A percentile compares a stretch with the other conserved stretches of the same genome.
Evolutionary conservation across 1,140 invertebrate species (phyloP).

Genomic region (Lordiphosa collinella): DNA sequence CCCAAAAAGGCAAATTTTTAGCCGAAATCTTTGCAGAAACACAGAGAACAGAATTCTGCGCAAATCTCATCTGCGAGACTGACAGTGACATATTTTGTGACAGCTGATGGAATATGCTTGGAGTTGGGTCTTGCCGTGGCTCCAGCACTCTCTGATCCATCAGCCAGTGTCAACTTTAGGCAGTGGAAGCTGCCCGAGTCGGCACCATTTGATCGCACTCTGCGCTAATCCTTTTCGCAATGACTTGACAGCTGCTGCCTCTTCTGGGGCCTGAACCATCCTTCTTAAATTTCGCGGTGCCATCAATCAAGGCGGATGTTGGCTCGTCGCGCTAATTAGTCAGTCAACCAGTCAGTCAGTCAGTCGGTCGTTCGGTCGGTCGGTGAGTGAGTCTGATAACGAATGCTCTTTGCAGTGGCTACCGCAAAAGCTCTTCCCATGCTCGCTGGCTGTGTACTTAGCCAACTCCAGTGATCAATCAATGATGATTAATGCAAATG

Average conservation of each 20-base stretch:
- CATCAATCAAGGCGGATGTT: conserved; percentile 72
- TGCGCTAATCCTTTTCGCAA: conserved; percentile 78
- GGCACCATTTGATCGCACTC: conserved; percentile 74
- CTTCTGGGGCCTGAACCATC: conserved; percentile 29
- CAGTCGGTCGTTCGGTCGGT: conserved; percentile 33
- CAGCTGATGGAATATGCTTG: conserved; percentile 77
- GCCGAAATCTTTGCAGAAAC: conserved; percentile 26
- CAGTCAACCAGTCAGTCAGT: conserved; percentile 47
- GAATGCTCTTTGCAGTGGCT: conserved; percentile 43
- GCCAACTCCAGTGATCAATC: conserved; percentile 64
- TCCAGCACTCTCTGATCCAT: conserved; percentile 56
- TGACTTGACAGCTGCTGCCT: conserved; percentile 72
- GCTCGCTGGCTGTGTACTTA: conserved; percentile 49
- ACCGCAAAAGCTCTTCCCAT: conserved; percentile 25
- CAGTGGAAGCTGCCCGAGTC: conserved; percentile 59
- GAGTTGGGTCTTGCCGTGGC: conserved; percentile 47
- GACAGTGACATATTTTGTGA: conserved; percentile 79
- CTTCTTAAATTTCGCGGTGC: conserved; percentile 79
- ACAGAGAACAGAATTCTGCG: conserved; percentile 40
- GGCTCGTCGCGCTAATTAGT: conserved; percentile 68
- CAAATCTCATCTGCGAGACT: conserved; percentile 65
- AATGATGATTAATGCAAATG: conserved; percentile 77
- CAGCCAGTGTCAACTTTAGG: conserved; percentile 75
- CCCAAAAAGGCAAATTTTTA: conserved; percentile 37
- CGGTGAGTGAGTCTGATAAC: conserved; percentile 31